phyloP scores from a whole-genome alignment of 2,888 invertebrate species.

The Drosophila mercatorum region DNA sequence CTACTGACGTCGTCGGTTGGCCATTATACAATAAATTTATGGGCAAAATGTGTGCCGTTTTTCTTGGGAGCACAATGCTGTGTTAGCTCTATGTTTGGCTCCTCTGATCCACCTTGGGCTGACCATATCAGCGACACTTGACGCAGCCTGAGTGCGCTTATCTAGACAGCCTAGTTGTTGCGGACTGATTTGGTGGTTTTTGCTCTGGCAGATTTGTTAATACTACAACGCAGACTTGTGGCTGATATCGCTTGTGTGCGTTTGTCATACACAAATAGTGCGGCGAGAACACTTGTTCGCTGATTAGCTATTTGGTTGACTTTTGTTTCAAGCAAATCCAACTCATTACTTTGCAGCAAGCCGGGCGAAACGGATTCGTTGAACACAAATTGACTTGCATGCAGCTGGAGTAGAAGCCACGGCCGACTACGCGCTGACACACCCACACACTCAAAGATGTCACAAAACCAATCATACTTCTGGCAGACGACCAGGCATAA shows the following conservation, averaged over 20 bases:
- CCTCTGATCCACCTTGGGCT: conserved; percentile 33
- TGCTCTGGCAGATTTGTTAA: conserved; percentile 42
- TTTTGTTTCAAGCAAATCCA: conserved; percentile 30
- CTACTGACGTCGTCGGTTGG: conserved; percentile 25
- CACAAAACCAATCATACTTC: conserved; percentile 84
- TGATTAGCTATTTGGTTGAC: conserved; percentile 48
- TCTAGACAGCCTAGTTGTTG: conserved; percentile 43
- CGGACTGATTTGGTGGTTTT: conserved; percentile 30
- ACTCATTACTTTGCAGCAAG: conserved; percentile 62
- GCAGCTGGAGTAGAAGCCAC: conserved; percentile 23
- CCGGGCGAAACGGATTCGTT: conserved; percentile 55
- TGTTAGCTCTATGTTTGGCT: conserved; percentile 21
- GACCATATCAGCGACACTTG: conserved; percentile 66
- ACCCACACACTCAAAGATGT: conserved; percentile 69
- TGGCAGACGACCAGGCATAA: conserved; percentile 84
- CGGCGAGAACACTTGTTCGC: conserved; percentile 51
- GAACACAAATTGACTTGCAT: conserved; percentile 26
- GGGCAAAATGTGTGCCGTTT: not conserved
- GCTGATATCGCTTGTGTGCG: conserved; percentile 23
- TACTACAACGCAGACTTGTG: conserved; percentile 48
- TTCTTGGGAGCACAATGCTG: conserved; percentile 10
- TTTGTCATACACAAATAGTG: conserved; percentile 65
- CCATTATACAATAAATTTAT: conserved; percentile 17
- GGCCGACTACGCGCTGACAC: not conserved
- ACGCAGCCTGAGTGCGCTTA: conserved; percentile 59